Evolutionary conservation across 2,113 vertebrate species (phyloP), one percentile per base, ranked within the genome.

Genomic region (Lophura nycthemera): DNA sequence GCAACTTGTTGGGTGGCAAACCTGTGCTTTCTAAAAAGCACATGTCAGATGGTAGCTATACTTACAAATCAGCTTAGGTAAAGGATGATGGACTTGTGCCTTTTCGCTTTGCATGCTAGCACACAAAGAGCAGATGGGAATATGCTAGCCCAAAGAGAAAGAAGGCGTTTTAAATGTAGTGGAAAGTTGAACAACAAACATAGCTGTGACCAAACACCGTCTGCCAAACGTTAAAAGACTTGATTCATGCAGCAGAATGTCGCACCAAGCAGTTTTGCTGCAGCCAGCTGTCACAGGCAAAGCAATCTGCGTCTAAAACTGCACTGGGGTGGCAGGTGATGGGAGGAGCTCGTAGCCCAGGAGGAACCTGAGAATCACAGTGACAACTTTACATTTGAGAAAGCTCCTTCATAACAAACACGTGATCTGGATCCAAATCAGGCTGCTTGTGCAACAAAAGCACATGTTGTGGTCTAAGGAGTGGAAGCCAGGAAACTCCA

Each of bases 271-370:
- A 2, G 38, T 32, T 20, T 27, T 27, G 75, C 59, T 59, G 42
- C 80, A 70, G 77, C 40, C 90, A 87, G 80, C 52, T 83, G 78
- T 36, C 75, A 71, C 20, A 78, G 61, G 36, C 6, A 4, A 92
- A 89, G 43, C 72, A n/a, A 42, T n/a, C 22, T 83, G 42, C 29
- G 45, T 13, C 57, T 48, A 8, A 88, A 67, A 48, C 61, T 40
- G 21, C 4, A 13, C 10, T 30, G 32, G 36, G 75, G 43, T n/a
- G 60, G 70, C 40, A 64, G 24, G 36, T 70, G 76, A 45, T 1
- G 1, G 27, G 15, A 72, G 73, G 47, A 84, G 52, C n/a, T 30
- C 1, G 0, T 8, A 20, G 30, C 57, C 48, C 4, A 0, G 30
- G 11, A 71, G 25, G 27, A 60, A 59, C 9, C 20, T 1, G 24